These are phyloP conservation scores for Phaedon cochleariae DNA, from an alignment of 2,888 invertebrate genomes.

Conservation along the genomic window DNA sequence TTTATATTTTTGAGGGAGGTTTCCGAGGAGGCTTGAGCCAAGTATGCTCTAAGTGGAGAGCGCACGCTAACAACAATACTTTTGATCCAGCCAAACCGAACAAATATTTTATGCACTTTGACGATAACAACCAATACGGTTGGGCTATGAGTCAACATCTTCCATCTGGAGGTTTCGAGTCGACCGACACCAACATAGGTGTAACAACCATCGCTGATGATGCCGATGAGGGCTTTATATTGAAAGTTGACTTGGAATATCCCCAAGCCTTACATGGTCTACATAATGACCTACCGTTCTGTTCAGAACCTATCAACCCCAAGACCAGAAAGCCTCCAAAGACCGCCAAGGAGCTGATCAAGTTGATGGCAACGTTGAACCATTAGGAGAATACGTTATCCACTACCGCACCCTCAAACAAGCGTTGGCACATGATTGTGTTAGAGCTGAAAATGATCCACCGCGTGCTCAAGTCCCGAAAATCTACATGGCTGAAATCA, in stretches of 20 bases:
- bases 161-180: conserved; percentile 38
- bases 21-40: conserved; percentile 51
- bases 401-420: too few relatives aligned
- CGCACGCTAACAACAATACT: background rate
- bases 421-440: conserved; percentile 32
- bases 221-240: conserved; percentile 40
- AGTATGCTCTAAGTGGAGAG: too few relatives aligned
- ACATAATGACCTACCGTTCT: conserved; percentile 41
- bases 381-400: conserved; percentile 45
- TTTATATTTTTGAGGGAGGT: conserved; percentile 48
- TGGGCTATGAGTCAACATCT: conserved; percentile 43
- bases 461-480: conserved; percentile 33
- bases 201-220: conserved; percentile 26
- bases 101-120: conserved; percentile 11
- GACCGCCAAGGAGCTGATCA: conserved; percentile 31
- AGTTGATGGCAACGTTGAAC: conserved; percentile 42
- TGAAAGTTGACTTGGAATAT: conserved; percentile 60
- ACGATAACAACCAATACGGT: conserved; percentile 41
- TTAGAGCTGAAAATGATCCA: conserved; percentile 32
- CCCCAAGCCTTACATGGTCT: conserved; percentile 53
- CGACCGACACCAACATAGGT: conserved; percentile 23
- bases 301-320: conserved; percentile 37
- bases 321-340: background rate
- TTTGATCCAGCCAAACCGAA: conserved; percentile 1
- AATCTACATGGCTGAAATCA: conserved; percentile 38